Evolutionary conservation across 2,797 vertebrate genomes (phyloP), one percentile per base, ranked within the genome.

Genomic region (Gambelia wislizenii): DNA sequence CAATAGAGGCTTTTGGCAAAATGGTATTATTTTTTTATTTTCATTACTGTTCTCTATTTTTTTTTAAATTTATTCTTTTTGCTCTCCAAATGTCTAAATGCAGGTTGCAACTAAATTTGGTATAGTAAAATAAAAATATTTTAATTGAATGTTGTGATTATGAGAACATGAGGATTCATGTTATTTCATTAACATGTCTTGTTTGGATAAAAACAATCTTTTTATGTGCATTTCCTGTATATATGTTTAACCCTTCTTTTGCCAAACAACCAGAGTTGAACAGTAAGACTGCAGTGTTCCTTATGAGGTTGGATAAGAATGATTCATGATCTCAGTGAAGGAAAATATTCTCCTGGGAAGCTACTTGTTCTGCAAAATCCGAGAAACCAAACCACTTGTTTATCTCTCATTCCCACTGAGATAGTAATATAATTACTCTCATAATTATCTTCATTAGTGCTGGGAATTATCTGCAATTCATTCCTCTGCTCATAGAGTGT

Each of bases 371-470:
- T 96, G 96, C 96, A 96, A 96, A 97, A 98, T 97, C 96, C 97
- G 97, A 98, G 97, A 98, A 98, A 98, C 97, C 97, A 98, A 98
- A 98, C 97, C 98, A 98, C 98, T 99, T 99, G 98, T 99, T 98
- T 98, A 98, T 98, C 98, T 96, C 98, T 98, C 98, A 98, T 99
- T 99, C 98, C 98, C 98, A 98, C 97, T 98, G 98, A 99, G 98
- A 98, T 98, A 97, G 98, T 99, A 99, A 99, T 98, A 98, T 98
- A 98, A 99, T 99, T 99, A 99, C 98, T 97, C 97, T 97, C 97
- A 96, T 99, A 99, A 99, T 99, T 99, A 99, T 98, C 97, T 98
- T 99, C 98, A 99, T 99, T 99, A 98, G 98, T 97, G 98, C 97
- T 97, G 98, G 98, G 98, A 98, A 98, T 98, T 99, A 98, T 98